Evolutionary conservation across 2,113 vertebrate species (phyloP), one percentile per base, ranked within the genome.

Genomic region (Clinocottus analis): DNA sequence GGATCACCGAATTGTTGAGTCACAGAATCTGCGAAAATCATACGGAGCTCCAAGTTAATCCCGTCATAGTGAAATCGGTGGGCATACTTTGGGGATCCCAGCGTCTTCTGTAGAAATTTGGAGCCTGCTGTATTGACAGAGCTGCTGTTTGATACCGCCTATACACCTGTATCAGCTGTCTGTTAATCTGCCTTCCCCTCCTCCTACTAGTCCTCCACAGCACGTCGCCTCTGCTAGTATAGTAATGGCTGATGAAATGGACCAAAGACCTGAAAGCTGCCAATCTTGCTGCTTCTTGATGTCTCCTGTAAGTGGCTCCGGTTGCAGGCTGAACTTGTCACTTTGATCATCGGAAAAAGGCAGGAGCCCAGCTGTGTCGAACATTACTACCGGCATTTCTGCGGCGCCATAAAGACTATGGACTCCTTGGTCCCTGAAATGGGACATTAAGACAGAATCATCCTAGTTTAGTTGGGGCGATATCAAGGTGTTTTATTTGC

Each of bases 361-460:
- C 84, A 88, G 88, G 63, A 81, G 55, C 47, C 91, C 90, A 62
- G 85, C 91, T 92, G 94, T 68, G 91, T 87, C 88, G 72, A 51
- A 94, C 90, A 91, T 93, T 88, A 92, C 89, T 77, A 85, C 79
- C 86, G 87, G 82, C 86, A 89, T 88, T 89, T 90, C 85, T 79
- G 59, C 7, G 29, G 45, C 55, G 72, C 77, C 83, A 90, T 91
- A 87, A 91, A 86, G 92, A 92, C 93, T 82, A 81, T 81, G 90
- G 82, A 87, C 84, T 93, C 91, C 86, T 83, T 88, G 91, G 89
- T 87, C 91, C 91, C 90, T 93, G 91, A 92, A 94, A 94, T 94
- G 92, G 92, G 91, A 94, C 94, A 95, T 95, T 93, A 93, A 93
- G 90, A 93, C 88, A 93, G 93, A 95, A 95, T 94, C 93, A 94